A percentile compares a stretch with the other conserved stretches of the same genome.
These are phyloP conservation scores for Heliornis fulica DNA, from an alignment of 2,113 vertebrate species.

Conservation along the genomic window DNA sequence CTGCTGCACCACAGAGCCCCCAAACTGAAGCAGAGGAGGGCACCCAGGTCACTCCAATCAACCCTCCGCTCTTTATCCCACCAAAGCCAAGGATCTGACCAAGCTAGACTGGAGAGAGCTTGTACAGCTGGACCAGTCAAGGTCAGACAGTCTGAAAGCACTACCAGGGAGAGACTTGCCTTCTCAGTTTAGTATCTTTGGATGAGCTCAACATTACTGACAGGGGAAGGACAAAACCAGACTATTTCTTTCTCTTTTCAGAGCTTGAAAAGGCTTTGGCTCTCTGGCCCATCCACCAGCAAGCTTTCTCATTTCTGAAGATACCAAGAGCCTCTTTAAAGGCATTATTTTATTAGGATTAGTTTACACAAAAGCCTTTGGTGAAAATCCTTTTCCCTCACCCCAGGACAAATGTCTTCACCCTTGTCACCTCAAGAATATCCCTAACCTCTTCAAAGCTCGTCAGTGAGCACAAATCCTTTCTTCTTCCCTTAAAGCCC, in stretches of 20 bases:
- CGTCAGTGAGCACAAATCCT: not conserved
- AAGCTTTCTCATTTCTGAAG: not conserved
- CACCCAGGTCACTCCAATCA: not conserved
- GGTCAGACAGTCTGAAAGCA: not conserved
- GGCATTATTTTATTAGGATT: not conserved
- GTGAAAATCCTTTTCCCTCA: not conserved
- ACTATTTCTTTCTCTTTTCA: not conserved
- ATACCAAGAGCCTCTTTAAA: not conserved
- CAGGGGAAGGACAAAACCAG: not conserved
- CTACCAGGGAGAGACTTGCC: not conserved
- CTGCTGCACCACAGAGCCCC: not conserved
- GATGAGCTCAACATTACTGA: not conserved
- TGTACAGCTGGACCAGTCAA: not conserved
- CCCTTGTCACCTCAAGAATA: not conserved
- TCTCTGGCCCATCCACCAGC: not conserved
- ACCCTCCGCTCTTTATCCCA: not conserved
- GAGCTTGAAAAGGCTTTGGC: not conserved
- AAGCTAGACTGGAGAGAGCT: not conserved
- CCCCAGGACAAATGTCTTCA: not conserved
- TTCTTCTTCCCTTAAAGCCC: not conserved
- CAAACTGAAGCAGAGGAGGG: too few species aligned
- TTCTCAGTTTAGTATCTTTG: not conserved
- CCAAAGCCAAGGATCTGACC: not conserved
- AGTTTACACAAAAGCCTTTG: not conserved
- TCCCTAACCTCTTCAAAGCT: not conserved